Conservation (phyloP, 92 coral and sea anemone genomes). For the Palythoa grandis region DNA sequence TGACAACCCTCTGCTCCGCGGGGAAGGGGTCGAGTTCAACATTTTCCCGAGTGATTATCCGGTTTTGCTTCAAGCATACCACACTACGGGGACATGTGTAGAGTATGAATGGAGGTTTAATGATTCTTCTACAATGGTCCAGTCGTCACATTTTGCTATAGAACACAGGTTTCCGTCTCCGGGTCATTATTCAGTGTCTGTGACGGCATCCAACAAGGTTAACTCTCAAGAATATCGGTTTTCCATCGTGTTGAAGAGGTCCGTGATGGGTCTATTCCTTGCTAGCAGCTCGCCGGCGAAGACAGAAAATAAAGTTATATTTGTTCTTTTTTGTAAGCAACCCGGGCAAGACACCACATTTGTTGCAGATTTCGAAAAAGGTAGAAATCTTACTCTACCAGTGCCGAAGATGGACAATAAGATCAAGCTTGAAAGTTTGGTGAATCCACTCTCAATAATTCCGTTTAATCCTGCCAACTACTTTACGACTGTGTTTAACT, state of each 20-base stretch:
- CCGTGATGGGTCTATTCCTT: conserved; percentile 78
- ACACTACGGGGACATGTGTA: conserved; percentile 72
- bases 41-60: conserved; percentile 88
- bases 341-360: conserved; percentile 74
- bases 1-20: conserved; percentile 52
- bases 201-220: conserved; percentile 54
- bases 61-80: conserved; percentile 52
- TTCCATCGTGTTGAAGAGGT: conserved; percentile 45
- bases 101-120: conserved; percentile 75
- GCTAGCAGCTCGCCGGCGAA: conserved; percentile 68
- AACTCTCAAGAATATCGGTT: conserved; percentile 2
- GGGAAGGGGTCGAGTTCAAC: conserved; percentile 53
- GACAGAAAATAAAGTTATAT: conserved; percentile 60
- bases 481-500: conserved; percentile 55
- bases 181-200: conserved; percentile 67
- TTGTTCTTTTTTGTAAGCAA: conserved; percentile 77
- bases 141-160: conserved; percentile 25
- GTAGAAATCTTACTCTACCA: conserved; percentile 11
- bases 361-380: conserved; percentile 66
- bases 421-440: conserved; percentile 19
- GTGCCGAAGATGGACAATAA: conserved; percentile 19
- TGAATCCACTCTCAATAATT: conserved; percentile 50
- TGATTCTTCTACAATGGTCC: conserved; percentile 9
- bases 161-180: conserved; percentile 65
- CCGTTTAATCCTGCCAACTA: conserved; percentile 73